A percentile compares a stretch with the other conserved stretches of the same genome.
Conservation (phyloP, 2,113 vertebrate genomes). For the Eidolon helvum region DNA sequence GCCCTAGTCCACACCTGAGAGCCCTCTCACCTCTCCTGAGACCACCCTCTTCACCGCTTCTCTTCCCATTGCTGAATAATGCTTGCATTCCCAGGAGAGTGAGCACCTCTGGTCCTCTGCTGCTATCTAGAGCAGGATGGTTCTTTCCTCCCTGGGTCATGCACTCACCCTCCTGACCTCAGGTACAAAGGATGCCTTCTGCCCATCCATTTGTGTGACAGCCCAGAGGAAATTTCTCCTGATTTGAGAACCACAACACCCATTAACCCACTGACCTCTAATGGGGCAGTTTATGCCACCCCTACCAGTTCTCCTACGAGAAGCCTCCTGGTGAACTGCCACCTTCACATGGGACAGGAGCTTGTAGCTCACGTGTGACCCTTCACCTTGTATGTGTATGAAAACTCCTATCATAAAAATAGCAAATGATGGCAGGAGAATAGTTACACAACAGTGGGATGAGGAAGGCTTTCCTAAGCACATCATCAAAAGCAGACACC, state of each 20-base stretch:
- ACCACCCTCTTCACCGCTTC: background rate
- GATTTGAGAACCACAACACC: background rate
- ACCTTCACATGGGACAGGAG: background rate
- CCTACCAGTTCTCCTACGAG: background rate
- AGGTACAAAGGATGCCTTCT: background rate
- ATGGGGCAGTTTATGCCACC: background rate
- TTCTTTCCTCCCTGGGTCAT: background rate
- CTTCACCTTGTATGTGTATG: background rate
- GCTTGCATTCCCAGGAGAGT: background rate
- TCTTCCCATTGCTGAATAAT: background rate
- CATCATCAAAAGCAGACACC: background rate
- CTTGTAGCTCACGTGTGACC: background rate
- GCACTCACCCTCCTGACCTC: background rate
- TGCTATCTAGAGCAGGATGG: background rate
- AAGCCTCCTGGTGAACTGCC: background rate
- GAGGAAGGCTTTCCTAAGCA: background rate
- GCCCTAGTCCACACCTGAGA: background rate
- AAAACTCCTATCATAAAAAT: background rate
- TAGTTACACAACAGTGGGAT: too few relatives aligned
- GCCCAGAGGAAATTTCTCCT: background rate
- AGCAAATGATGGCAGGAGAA: background rate
- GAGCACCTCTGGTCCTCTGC: background rate
- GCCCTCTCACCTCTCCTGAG: background rate
- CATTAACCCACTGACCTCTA: background rate
- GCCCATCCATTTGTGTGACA: background rate